Percentiles rank a stretch among this genome's conserved stretches.
Conservation (phyloP, 2,797 vertebrate genomes). For the Anguilla marmorata region DNA sequence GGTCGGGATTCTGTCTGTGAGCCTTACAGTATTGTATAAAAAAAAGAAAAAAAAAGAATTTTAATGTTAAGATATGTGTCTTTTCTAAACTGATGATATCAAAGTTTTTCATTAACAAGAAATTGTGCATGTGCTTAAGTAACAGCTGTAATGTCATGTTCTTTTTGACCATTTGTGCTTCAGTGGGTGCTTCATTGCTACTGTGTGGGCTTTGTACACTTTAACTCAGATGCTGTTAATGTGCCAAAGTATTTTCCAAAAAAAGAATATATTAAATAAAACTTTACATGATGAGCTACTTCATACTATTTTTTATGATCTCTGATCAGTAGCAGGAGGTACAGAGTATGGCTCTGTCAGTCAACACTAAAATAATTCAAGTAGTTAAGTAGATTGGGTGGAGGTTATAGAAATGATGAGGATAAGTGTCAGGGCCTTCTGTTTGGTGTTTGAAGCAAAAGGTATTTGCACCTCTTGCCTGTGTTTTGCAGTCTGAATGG, state of each 20-base stretch:
- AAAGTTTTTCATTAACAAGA: conserved; percentile 36
- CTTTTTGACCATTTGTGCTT: conserved; percentile 16
- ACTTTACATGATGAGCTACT: conserved; percentile 29
- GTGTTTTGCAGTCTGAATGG: background rate
- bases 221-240: conserved; percentile 64
- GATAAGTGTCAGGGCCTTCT: background rate
- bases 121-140: conserved; percentile 38
- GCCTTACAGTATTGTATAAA: conserved; percentile 42
- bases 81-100: conserved; percentile 42
- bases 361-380: background rate
- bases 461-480: background rate
- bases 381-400: background rate
- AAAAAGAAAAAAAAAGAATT: conserved; percentile 16
- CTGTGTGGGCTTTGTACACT: conserved; percentile 51
- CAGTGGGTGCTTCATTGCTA: conserved; percentile 14
- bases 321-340: background rate
- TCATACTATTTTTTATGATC: conserved; percentile 14
- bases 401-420: background rate
- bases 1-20: conserved; percentile 41
- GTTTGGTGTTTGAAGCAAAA: background rate
- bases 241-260: conserved; percentile 69
- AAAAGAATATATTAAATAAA: conserved; percentile 44
- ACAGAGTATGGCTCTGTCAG: background rate
- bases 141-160: conserved; percentile 21
- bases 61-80: conserved; percentile 37